Conservation (phyloP, 2,888 invertebrate genomes). For the Sturmia bella region DNA sequence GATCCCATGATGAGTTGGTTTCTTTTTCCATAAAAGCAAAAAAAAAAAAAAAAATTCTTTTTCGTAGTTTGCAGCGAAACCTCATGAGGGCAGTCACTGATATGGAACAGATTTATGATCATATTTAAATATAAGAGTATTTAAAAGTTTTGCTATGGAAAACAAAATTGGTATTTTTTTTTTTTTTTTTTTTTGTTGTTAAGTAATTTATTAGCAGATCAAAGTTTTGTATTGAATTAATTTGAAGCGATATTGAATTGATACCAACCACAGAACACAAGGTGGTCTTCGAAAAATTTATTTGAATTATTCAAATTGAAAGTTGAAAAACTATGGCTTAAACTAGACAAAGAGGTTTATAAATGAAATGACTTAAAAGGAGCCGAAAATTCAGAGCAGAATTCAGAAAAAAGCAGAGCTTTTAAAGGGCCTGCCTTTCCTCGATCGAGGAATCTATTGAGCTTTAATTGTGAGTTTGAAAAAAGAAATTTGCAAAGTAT, state of each 20-base stretch:
- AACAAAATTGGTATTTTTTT: background rate
- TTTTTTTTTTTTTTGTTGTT: no score
- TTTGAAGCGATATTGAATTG: slow-evolving; percentile 37
- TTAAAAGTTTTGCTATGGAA: slow-evolving; percentile 12
- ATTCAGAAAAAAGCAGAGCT: no score
- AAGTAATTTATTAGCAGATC: slow-evolving; percentile 43
- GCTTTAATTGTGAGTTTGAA: background rate
- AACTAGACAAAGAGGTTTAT: background rate
- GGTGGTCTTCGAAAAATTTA: slow-evolving; percentile 38
- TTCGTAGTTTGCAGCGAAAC: slow-evolving; percentile 1
- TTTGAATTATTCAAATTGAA: slow-evolving; percentile 7
- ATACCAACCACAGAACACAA: background rate
- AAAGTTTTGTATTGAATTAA: slow-evolving; percentile 58
- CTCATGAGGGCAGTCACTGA: slow-evolving; percentile 48
- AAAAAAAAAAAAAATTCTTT: background rate
- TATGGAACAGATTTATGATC: slow-evolving; percentile 65
- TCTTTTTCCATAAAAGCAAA: slow-evolving; percentile 18
- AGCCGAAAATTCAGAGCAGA: no score
- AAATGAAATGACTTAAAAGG: background rate
- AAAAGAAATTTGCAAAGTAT: no score
- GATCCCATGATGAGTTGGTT: slow-evolving; percentile 43
- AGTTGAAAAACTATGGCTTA: slow-evolving; percentile 1
- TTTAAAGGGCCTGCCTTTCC: no score
- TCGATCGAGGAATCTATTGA: no score
- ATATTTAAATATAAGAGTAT: slow-evolving; percentile 36